phyloP scores from a whole-genome alignment of 2,888 invertebrate genomes.

The Epinotia ramella region DNA sequence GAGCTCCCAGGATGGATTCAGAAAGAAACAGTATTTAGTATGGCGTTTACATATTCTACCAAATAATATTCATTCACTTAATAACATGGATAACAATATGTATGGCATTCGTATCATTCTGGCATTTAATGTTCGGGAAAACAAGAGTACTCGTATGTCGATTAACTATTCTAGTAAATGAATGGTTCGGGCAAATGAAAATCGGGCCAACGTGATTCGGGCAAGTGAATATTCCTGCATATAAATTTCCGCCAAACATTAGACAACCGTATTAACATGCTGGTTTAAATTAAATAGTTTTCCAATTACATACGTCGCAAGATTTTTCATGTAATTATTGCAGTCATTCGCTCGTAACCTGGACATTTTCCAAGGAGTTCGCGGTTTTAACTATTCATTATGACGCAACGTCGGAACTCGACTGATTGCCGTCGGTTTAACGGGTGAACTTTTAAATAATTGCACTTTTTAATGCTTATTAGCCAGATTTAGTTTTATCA shows the following conservation, averaged over 20 bases:
- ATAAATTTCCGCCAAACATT: background rate
- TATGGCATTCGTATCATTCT: slow-evolving; percentile 1
- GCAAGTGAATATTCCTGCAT: background rate
- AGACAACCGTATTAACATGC: no score
- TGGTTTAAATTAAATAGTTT: no score
- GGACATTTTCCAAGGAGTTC: slow-evolving; percentile 10
- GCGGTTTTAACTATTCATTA: slow-evolving; percentile 45
- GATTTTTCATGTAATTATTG: background rate
- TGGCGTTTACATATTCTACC: background rate
- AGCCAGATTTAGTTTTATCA: background rate
- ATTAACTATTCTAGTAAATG: background rate
- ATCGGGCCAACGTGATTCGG: no score
- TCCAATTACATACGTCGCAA: no score
- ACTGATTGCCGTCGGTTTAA: slow-evolving; percentile 39
- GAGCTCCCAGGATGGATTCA: background rate
- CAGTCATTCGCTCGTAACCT: slow-evolving; percentile 18
- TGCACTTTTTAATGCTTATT: slow-evolving; percentile 32
- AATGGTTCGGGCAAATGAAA: background rate
- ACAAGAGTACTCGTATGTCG: slow-evolving; percentile 7
- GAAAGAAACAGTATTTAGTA: background rate
- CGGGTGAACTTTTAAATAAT: slow-evolving; percentile 28
- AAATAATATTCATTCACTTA: background rate
- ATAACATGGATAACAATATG: background rate
- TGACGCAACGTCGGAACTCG: slow-evolving; percentile 34
- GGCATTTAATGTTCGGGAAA: background rate